Conservation (phyloP, 2,797 vertebrate genomes). For the Crenuchus spilurus region DNA sequence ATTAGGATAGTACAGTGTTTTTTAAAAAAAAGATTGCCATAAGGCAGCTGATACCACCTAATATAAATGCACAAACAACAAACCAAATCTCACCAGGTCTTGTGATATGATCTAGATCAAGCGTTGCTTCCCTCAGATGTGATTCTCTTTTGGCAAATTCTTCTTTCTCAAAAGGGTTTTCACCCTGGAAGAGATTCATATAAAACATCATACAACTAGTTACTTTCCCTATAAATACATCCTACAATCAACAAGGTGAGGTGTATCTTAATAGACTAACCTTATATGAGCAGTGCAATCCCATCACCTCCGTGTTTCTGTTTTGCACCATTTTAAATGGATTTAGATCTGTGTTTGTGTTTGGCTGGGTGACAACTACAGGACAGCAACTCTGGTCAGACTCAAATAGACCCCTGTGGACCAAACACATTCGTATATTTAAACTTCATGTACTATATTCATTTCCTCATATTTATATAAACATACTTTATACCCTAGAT, state of each 20-base stretch:
- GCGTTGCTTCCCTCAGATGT: slow-evolving; percentile 82
- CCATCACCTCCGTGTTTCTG: slow-evolving; percentile 86
- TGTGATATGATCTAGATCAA: slow-evolving; percentile 85
- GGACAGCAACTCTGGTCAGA: background rate
- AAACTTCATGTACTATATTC: too few species aligned
- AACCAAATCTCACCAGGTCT: slow-evolving; percentile 81
- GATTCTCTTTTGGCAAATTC: slow-evolving; percentile 83
- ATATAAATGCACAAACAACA: background rate
- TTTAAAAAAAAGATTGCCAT: background rate
- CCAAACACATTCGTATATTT: too few species aligned
- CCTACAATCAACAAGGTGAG: too few species aligned
- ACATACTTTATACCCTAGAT: too few species aligned
- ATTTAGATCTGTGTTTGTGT: slow-evolving; percentile 42
- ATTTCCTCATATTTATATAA: too few species aligned
- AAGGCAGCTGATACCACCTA: background rate
- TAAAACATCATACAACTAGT: too few species aligned
- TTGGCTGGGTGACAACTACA: background rate
- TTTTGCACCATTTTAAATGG: slow-evolving; percentile 89
- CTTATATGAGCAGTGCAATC: slow-evolving; percentile 93
- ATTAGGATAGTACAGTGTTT: background rate
- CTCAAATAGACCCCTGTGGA: too few species aligned
- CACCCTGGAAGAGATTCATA: slow-evolving; percentile 75
- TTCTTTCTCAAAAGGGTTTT: slow-evolving; percentile 90
- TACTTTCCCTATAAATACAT: too few species aligned
- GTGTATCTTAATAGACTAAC: slow-evolving; percentile 63